These are phyloP conservation scores for Venusia cambrica DNA, from an alignment of 2,888 invertebrate genomes.

Conservation along the genomic window DNA sequence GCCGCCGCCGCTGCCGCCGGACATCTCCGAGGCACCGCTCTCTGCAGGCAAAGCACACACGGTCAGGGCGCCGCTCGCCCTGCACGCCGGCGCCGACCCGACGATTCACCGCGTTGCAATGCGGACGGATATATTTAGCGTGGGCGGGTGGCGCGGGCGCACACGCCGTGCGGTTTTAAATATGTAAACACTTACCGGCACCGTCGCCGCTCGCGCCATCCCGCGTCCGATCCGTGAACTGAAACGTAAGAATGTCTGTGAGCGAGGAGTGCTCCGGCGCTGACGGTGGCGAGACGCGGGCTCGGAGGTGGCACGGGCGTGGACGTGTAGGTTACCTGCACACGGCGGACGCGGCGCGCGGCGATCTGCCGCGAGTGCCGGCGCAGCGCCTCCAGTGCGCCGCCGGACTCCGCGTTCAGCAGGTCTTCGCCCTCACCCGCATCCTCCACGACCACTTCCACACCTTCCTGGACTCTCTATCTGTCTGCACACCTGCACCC, in stretches of 20 bases:
- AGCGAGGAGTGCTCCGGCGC: conserved; percentile 19
- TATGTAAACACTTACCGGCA: conserved; percentile 58
- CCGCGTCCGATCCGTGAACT: conserved; percentile 72
- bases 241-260: conserved; percentile 47
- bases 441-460: conserved; percentile 36
- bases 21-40: conserved; percentile 69
- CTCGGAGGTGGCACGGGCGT: conserved; percentile 39
- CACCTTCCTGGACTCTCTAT: conserved; percentile 14
- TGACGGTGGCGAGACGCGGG: conserved; percentile 32
- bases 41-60: conserved; percentile 53
- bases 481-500: conserved; percentile 12
- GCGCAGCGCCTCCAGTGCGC: conserved; percentile 88
- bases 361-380: conserved; percentile 93
- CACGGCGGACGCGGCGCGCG: conserved; percentile 89
- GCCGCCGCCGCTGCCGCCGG: conserved; percentile 52
- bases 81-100: conserved; percentile 16
- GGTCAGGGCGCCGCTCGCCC: conserved; percentile 32
- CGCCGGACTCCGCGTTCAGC: conserved; percentile 87
- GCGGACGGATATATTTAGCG: conserved; percentile 56
- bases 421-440: conserved; percentile 82
- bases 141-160: conserved; percentile 39
- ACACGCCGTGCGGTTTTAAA: conserved; percentile 25
- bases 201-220: conserved; percentile 68
- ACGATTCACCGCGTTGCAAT: conserved; percentile 44
- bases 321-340: conserved; percentile 85